phyloP scores from a whole-genome alignment of 2,888 invertebrate species.

The Venustoraphidia nigricollis region DNA sequence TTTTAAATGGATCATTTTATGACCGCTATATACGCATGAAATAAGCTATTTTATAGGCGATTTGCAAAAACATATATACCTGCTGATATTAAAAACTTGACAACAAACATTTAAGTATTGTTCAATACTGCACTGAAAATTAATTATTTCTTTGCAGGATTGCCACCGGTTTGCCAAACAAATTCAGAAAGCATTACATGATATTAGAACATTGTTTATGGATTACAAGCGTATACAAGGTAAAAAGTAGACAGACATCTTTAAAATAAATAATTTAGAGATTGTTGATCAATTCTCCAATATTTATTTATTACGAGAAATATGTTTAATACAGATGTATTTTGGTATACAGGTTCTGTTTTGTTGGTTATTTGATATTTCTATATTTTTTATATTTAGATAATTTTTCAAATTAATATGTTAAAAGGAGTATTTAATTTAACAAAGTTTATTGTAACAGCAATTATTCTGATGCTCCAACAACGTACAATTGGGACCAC shows the following conservation, averaged over 20 bases:
- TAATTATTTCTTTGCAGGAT: slow-evolving; percentile 40
- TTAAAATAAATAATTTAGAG: too few species aligned
- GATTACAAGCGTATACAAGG: slow-evolving; percentile 33
- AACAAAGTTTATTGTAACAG: background rate
- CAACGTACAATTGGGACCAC: too few species aligned
- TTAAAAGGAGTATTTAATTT: background rate
- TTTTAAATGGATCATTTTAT: too few species aligned
- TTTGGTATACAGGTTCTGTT: background rate
- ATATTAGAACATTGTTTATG: slow-evolving; percentile 47
- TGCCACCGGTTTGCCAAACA: slow-evolving; percentile 62
- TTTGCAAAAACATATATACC: too few species aligned
- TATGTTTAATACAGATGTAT: background rate
- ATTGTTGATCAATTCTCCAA: too few species aligned
- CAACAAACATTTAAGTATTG: too few species aligned
- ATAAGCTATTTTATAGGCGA: too few species aligned
- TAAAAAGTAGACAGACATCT: slow-evolving; percentile 14
- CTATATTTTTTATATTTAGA: background rate
- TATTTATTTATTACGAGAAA: too few species aligned
- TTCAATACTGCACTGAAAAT: too few species aligned
- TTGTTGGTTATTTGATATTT: slow-evolving; percentile 3
- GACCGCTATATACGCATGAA: too few species aligned
- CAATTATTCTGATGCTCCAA: background rate
- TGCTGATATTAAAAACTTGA: too few species aligned
- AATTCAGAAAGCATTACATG: slow-evolving; percentile 41
- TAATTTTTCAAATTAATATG: background rate